Evolutionary conservation across 2,113 vertebrate species (phyloP).

Genomic region (Haemorhous mexicanus): DNA sequence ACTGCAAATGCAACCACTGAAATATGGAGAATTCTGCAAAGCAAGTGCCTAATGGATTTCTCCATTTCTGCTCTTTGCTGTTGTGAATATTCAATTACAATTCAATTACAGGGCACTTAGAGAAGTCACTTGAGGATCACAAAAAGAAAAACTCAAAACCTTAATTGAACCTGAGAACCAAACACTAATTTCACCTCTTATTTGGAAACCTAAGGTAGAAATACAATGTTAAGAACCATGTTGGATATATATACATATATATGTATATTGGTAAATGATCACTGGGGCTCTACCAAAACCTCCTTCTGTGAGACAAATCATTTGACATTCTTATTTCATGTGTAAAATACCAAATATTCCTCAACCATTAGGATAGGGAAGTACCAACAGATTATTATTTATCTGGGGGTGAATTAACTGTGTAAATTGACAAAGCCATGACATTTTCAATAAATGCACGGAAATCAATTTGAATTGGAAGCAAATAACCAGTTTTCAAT

Average conservation of each 20-base stretch:
- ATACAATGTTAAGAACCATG: not conserved
- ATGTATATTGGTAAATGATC: not conserved
- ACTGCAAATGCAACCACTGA: not conserved
- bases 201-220: not conserved
- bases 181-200: not conserved
- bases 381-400: not conserved
- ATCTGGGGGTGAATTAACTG: not conserved
- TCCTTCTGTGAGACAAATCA: not conserved
- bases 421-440: rapidly evolving
- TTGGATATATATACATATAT: not conserved
- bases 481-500: not conserved
- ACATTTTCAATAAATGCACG: not conserved
- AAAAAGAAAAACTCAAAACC: not conserved
- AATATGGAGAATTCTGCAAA: not conserved
- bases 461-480: not conserved
- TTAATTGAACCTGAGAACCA: not conserved
- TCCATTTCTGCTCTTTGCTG: not conserved
- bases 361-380: not conserved
- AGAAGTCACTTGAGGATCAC: not conserved
- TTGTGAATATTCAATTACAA: not conserved
- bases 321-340: not conserved
- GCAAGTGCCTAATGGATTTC: not conserved
- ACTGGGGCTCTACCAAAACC: not conserved
- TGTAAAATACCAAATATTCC: not conserved
- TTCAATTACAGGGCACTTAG: not conserved